Percentiles rank a stretch among this genome's conserved stretches.
These are phyloP conservation scores for Ceratosolen fusciceps DNA, from an alignment of 1,140 invertebrate genomes.

Conservation along the genomic window DNA sequence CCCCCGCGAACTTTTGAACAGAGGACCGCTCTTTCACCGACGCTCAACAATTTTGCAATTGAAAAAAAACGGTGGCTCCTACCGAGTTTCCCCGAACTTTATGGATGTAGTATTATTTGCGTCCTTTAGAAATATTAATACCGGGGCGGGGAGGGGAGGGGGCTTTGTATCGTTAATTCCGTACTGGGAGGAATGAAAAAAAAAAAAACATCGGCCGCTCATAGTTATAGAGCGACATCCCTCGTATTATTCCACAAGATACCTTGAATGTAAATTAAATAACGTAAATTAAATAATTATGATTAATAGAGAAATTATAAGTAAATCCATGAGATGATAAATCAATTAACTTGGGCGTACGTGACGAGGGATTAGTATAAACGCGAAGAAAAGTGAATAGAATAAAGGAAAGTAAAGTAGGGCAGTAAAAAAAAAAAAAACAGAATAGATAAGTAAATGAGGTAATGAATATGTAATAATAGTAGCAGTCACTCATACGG, in stretches of 20 bases:
- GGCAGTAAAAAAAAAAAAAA: too few relatives aligned
- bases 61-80: too few relatives aligned
- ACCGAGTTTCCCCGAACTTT: too few relatives aligned
- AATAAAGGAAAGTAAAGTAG: slow-evolving; percentile 48
- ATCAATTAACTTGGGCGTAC: neutral
- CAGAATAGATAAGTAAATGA: slow-evolving; percentile 35
- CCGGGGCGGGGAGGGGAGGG: too few relatives aligned
- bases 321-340: neutral
- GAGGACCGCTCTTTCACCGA: too few relatives aligned
- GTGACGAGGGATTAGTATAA: neutral
- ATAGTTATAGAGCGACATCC: neutral
- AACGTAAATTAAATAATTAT: slow-evolving; percentile 24
- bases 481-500: slow-evolving; percentile 58
- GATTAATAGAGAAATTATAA: slow-evolving; percentile 12
- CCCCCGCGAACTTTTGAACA: too few relatives aligned
- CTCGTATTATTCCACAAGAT: neutral
- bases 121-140: too few relatives aligned
- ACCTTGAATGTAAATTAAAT: slow-evolving; percentile 20
- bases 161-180: too few relatives aligned
- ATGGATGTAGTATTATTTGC: too few relatives aligned
- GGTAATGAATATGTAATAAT: slow-evolving; percentile 45
- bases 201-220: too few relatives aligned
- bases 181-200: too few relatives aligned
- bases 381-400: slow-evolving; percentile 11
- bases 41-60: too few relatives aligned